A percentile compares a stretch with the other conserved stretches of the same genome.
Evolutionary conservation across 2,797 vertebrate genomes (phyloP).

Genomic region (Furcifer pardalis): DNA sequence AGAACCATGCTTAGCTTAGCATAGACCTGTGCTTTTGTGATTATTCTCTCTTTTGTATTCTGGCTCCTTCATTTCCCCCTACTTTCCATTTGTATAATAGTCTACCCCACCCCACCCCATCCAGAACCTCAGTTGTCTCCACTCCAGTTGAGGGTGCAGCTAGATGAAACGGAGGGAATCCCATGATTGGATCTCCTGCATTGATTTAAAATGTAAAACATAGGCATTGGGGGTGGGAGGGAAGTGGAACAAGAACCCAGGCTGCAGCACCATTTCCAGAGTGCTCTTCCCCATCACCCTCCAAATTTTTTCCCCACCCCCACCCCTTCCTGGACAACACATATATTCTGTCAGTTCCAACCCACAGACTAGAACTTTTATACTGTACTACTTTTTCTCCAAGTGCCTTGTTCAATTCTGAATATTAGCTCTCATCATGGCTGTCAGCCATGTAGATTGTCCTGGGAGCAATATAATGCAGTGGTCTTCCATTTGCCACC

Average conservation of each 20-base stretch:
- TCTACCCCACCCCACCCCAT: too few species aligned
- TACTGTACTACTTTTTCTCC: too few species aligned
- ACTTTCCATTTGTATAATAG: background rate
- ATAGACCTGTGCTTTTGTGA: background rate
- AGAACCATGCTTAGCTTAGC: background rate
- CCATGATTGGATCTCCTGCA: background rate
- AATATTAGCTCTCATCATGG: too few species aligned
- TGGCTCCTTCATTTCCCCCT: background rate
- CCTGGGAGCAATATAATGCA: too few species aligned
- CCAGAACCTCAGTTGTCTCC: background rate
- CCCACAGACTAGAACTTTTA: too few species aligned
- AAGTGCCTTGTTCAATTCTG: too few species aligned
- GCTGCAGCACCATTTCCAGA: too few species aligned
- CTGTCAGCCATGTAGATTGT: too few species aligned
- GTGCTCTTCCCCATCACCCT: too few species aligned
- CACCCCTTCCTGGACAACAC: background rate
- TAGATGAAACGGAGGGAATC: background rate
- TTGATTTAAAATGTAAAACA: background rate
- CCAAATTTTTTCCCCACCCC: background rate
- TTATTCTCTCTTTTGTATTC: background rate
- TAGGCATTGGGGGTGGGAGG: too few species aligned
- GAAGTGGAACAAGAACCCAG: background rate
- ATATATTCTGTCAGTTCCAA: too few species aligned
- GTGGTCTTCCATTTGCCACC: too few species aligned
- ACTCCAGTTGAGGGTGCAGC: background rate